Evolutionary conservation across 2,888 invertebrate species (phyloP).

Genomic region (Nycteola revayana): DNA sequence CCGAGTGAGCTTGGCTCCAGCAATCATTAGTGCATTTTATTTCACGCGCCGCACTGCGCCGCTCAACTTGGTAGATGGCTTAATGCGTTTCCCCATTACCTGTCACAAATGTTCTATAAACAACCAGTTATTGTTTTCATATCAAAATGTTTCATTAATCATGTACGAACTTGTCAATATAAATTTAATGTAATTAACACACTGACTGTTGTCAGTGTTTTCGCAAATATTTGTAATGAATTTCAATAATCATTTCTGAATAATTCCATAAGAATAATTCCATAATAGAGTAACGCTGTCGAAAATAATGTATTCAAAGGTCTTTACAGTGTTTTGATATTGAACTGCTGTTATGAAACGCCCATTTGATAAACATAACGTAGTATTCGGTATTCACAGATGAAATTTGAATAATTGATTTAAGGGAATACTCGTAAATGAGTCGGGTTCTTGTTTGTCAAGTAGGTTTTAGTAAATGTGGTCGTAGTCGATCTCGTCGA

Average conservation of each 20-base stretch:
- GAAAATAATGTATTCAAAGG: too few relatives aligned
- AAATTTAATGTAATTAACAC: neutral
- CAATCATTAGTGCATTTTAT: slow-evolving; percentile 70
- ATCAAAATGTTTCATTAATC: slow-evolving; percentile 16
- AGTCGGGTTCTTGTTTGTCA: slow-evolving; percentile 16
- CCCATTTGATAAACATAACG: too few relatives aligned
- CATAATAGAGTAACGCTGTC: too few relatives aligned
- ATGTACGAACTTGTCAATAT: slow-evolving; percentile 8
- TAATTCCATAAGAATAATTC: too few relatives aligned
- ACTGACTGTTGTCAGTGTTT: too few relatives aligned
- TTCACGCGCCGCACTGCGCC: slow-evolving; percentile 41
- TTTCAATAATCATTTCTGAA: too few relatives aligned
- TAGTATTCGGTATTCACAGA: too few relatives aligned
- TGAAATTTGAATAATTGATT: slow-evolving; percentile 7
- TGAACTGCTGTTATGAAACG: too few relatives aligned
- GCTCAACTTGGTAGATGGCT: slow-evolving; percentile 43
- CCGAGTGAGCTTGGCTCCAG: slow-evolving; percentile 28
- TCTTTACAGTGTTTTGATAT: too few relatives aligned
- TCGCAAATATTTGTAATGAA: too few relatives aligned
- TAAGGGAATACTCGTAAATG: slow-evolving; percentile 9
- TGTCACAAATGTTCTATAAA: slow-evolving; percentile 52
- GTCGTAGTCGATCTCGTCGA: slow-evolving; percentile 22
- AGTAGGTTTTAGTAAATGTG: slow-evolving; percentile 20
- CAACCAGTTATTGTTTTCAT: slow-evolving; percentile 49
- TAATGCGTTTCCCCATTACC: slow-evolving; percentile 70